These are phyloP conservation scores for Takifugu flavidus DNA, from an alignment of 2,113 vertebrate genomes.

Conservation along the genomic window DNA sequence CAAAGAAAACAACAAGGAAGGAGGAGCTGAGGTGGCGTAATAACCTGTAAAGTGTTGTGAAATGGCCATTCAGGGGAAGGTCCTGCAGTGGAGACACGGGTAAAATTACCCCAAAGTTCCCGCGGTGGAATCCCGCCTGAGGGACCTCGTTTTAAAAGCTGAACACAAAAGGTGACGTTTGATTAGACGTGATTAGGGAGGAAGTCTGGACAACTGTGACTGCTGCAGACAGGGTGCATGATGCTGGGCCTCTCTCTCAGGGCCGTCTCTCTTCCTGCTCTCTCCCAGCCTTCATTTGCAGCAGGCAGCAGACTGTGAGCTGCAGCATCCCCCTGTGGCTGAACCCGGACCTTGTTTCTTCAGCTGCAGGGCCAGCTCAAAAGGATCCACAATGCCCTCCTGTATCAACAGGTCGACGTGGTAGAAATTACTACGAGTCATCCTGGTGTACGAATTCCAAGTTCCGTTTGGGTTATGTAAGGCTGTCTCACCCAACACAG, in stretches of 20 bases:
- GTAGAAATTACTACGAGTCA: neutral
- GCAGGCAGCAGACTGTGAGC: conserved; percentile 53
- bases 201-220: neutral
- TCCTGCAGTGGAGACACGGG: too few species aligned
- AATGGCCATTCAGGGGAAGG: too few species aligned
- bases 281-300: conserved; percentile 68
- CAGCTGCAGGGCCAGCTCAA: conserved; percentile 67
- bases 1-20: too few species aligned
- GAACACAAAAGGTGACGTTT: neutral
- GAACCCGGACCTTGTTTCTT: conserved; percentile 22
- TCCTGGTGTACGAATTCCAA: too few species aligned
- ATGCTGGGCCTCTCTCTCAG: conserved; percentile 16
- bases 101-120: too few species aligned
- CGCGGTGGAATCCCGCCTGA: too few species aligned
- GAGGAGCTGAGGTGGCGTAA: too few species aligned
- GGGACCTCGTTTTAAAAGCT: neutral
- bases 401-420: conserved; percentile 46
- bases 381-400: conserved; percentile 72
- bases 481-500: too few species aligned
- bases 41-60: too few species aligned
- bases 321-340: conserved; percentile 67
- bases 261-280: too few species aligned
- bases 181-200: too few species aligned
- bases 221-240: neutral
- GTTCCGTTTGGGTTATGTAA: too few species aligned